Percentiles rank a stretch among this genome's conserved stretches.
Evolutionary conservation across 1,140 invertebrate genomes (phyloP).

Genomic region (Pseudomyrmex concolor): DNA sequence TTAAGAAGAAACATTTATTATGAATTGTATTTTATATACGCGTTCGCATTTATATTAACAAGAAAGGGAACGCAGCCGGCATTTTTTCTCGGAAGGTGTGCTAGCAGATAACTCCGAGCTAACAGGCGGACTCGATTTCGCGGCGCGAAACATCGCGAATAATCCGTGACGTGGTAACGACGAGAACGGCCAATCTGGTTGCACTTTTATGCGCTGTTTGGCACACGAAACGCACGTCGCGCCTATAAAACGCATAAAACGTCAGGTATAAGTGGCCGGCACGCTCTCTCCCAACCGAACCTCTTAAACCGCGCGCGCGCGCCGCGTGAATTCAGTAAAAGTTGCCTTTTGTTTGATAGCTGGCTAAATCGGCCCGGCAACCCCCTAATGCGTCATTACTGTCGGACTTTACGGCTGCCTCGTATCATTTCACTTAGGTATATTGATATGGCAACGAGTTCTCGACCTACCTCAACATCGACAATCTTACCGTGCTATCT

Average conservation of each 20-base stretch:
- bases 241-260: conserved; percentile 81
- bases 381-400: conserved; percentile 86
- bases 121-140: conserved; percentile 57
- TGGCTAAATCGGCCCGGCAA: conserved; percentile 84
- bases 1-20: neutral
- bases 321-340: conserved; percentile 83
- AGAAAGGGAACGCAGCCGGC: neutral
- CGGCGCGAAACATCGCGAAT: conserved; percentile 70
- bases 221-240: conserved; percentile 78
- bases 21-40: neutral
- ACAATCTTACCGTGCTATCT: conserved; percentile 60
- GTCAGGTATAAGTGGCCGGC: conserved; percentile 74
- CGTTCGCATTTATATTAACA: neutral
- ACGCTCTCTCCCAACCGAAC: conserved; percentile 76
- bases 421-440: conserved; percentile 86
- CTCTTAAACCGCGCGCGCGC: conserved; percentile 76
- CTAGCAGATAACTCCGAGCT: conserved; percentile 39
- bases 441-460: conserved; percentile 86
- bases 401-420: conserved; percentile 85
- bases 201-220: conserved; percentile 76
- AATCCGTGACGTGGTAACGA: conserved; percentile 71
- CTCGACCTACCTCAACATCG: conserved; percentile 79
- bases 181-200: conserved; percentile 69
- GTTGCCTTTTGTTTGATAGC: conserved; percentile 85
- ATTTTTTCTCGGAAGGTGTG: conserved; percentile 18